These are phyloP conservation scores for Belonocnema kinseyi DNA, from an alignment of 1,140 invertebrate genomes.

Conservation along the genomic window DNA sequence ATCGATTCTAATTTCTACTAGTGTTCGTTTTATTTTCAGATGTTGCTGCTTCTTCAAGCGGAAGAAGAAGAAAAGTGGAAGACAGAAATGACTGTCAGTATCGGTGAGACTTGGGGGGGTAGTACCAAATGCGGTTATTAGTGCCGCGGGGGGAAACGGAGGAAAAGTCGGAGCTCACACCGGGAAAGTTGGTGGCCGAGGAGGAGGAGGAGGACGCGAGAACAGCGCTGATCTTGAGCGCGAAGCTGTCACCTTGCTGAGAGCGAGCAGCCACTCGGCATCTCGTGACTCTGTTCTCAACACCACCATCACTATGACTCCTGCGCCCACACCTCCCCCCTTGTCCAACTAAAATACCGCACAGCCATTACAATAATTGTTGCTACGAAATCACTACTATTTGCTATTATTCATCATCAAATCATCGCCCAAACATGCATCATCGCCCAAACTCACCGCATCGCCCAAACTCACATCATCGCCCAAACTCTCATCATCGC, in stretches of 20 bases:
- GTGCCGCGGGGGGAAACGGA: conserved; percentile 59
- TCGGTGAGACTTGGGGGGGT: conserved; percentile 67
- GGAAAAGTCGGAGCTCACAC: conserved; percentile 38
- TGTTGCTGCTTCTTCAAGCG: conserved; percentile 98
- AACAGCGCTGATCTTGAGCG: conserved; percentile 75
- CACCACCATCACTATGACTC: conserved; percentile 68
- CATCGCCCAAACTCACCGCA: conserved; percentile 41
- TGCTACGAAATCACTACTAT: conserved; percentile 36
- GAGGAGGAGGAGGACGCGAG: conserved; percentile 49
- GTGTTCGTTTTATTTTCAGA: conserved; percentile 82
- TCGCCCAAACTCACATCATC: not conserved
- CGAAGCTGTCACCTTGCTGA: conserved; percentile 81
- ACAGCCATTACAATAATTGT: conserved; percentile 16
- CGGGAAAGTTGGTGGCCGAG: conserved; percentile 48
- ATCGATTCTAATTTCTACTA: conserved; percentile 74
- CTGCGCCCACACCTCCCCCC: conserved; percentile 66
- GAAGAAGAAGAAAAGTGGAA: conserved; percentile 94
- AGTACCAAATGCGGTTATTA: conserved; percentile 69
- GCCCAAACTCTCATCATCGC: conserved; percentile 39
- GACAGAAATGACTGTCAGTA: conserved; percentile 85
- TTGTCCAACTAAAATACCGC: conserved; percentile 62
- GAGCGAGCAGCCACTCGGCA: conserved; percentile 81
- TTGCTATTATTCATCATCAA: conserved; percentile 45
- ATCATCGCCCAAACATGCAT: conserved; percentile 36
- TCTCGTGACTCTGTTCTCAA: conserved; percentile 81